These are phyloP conservation scores for Drosophila carrolli DNA, from an alignment of 1,140 invertebrate genomes.

Conservation along the genomic window DNA sequence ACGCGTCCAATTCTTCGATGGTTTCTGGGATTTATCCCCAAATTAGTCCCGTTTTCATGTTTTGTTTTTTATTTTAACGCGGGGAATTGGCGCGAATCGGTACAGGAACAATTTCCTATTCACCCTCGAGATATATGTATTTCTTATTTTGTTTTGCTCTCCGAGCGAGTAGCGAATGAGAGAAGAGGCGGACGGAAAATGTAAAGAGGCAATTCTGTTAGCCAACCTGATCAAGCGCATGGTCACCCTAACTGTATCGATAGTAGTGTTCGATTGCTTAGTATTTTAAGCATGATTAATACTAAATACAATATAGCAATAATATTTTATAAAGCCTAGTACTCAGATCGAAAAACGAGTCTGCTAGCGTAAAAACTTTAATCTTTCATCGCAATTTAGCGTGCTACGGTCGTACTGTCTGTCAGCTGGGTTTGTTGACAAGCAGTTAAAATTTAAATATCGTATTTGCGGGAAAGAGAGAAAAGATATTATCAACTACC, in stretches of 20 bases:
- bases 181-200: constrained; percentile 11
- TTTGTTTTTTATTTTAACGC: constrained; percentile 1
- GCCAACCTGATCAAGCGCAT: background rate
- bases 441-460: no score
- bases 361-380: no score
- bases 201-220: constrained; percentile 1
- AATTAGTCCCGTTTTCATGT: constrained; percentile 1
- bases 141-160: constrained; percentile 44
- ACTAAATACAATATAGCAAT: no score
- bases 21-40: background rate
- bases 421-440: no score
- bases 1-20: background rate
- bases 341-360: no score
- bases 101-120: constrained; percentile 36
- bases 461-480: no score
- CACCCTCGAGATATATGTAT: constrained; percentile 23
- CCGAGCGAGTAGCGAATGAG: constrained; percentile 19
- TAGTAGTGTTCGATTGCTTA: background rate
- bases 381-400: no score
- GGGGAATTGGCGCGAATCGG: constrained; percentile 39
- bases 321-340: no score
- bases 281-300: background rate
- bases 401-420: no score
- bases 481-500: no score
- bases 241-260: background rate